Conservation (phyloP, 2,113 vertebrate species). For the Charina bottae region DNA sequence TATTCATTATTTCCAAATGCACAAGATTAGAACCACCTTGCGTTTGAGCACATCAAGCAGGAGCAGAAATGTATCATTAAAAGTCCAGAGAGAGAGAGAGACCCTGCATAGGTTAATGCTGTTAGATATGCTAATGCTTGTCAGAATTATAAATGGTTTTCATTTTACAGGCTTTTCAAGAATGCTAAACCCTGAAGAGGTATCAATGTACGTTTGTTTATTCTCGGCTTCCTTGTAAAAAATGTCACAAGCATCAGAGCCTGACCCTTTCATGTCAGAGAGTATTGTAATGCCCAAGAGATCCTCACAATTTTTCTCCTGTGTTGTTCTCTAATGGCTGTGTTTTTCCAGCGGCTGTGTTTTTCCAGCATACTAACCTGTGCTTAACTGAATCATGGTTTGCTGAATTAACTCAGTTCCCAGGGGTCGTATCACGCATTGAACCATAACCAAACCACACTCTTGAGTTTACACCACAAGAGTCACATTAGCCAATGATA, state of each 20-base stretch:
- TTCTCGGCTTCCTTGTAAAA: not conserved
- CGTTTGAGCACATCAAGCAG: not conserved
- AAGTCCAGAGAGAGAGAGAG: not conserved
- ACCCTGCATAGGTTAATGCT: not conserved
- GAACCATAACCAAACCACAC: too few relatives aligned
- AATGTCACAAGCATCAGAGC: not conserved
- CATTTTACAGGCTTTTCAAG: not conserved
- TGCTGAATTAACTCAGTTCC: too few relatives aligned
- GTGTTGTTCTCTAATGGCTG: not conserved
- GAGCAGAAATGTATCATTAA: not conserved
- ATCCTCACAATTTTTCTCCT: not conserved
- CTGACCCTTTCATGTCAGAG: too few relatives aligned
- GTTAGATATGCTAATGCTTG: not conserved
- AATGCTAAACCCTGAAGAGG: not conserved
- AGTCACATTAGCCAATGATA: too few relatives aligned
- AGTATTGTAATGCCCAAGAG: not conserved
- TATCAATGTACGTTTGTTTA: not conserved
- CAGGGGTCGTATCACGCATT: too few relatives aligned
- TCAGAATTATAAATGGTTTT: slow-evolving; percentile 10
- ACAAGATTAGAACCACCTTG: not conserved
- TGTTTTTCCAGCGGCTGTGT: too few relatives aligned
- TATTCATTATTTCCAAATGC: not conserved
- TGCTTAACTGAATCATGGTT: too few relatives aligned
- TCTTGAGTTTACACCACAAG: too few relatives aligned
- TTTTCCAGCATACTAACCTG: too few relatives aligned